Conservation (phyloP, 2,113 vertebrate genomes). For the Cephalopterus ornatus region DNA sequence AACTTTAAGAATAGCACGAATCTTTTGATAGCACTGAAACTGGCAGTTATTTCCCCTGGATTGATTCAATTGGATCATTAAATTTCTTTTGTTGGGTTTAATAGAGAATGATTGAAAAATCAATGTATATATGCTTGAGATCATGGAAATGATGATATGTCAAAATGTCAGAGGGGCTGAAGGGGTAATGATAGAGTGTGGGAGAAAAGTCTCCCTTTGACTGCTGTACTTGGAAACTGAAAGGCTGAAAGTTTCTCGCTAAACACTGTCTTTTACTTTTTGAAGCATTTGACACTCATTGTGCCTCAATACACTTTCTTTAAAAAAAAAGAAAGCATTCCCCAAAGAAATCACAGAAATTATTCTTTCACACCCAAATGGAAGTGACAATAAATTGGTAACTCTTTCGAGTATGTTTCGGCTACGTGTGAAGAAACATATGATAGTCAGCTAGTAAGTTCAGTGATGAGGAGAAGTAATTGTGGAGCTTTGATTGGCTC, state of each 20-base stretch:
- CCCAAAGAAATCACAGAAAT: slow-evolving; percentile 67
- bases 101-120: slow-evolving; percentile 73
- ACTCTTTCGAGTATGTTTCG: slow-evolving; percentile 19
- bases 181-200: slow-evolving; percentile 67
- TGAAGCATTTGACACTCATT: slow-evolving; percentile 71
- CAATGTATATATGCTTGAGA: slow-evolving; percentile 69
- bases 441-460: slow-evolving; percentile 30
- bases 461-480: not conserved
- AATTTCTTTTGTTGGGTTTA: slow-evolving; percentile 70
- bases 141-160: slow-evolving; percentile 71
- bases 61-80: slow-evolving; percentile 69
- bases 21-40: slow-evolving; percentile 58
- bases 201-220: slow-evolving; percentile 67
- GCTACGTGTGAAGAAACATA: not conserved
- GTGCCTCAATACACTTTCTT: slow-evolving; percentile 26
- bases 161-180: slow-evolving; percentile 73
- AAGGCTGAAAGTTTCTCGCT: slow-evolving; percentile 63
- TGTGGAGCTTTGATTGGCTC: not conserved
- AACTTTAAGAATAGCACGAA: slow-evolving; percentile 37
- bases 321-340: slow-evolving; percentile 31
- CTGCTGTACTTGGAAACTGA: slow-evolving; percentile 56
- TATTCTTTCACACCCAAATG: slow-evolving; percentile 29
- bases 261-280: slow-evolving; percentile 59
- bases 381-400: slow-evolving; percentile 20
- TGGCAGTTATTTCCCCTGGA: slow-evolving; percentile 65